Evolutionary conservation across 2,113 vertebrate genomes (phyloP).

Genomic region (Sinocyclocheilus maitianheensis): DNA sequence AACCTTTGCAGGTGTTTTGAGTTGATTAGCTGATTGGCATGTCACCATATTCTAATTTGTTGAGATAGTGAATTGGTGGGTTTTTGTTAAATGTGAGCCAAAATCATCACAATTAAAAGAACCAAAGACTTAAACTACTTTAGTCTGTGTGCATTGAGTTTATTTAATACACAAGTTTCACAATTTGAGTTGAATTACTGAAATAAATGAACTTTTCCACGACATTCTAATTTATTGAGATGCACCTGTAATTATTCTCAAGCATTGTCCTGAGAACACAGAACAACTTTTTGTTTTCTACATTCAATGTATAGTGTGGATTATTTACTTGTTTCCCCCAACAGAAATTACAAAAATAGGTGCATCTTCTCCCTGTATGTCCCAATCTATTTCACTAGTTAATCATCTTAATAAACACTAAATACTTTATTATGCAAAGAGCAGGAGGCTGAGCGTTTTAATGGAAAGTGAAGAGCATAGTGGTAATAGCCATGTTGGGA

Average conservation of each 20-base stretch:
- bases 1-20: too few relatives aligned
- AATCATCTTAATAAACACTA: slow-evolving; percentile 16
- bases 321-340: neutral
- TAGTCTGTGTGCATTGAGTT: too few relatives aligned
- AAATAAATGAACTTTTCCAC: too few relatives aligned
- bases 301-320: neutral
- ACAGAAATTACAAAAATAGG: neutral
- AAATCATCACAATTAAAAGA: too few relatives aligned
- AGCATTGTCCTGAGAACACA: neutral
- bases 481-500: slow-evolving; percentile 19
- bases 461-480: slow-evolving; percentile 14
- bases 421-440: slow-evolving; percentile 10
- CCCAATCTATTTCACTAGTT: neutral
- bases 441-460: neutral
- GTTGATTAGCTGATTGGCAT: too few relatives aligned
- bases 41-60: too few relatives aligned
- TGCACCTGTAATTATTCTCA: neutral
- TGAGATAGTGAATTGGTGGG: too few relatives aligned
- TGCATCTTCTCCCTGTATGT: neutral
- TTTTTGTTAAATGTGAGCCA: too few relatives aligned
- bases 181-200: too few relatives aligned
- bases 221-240: too few relatives aligned
- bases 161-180: too few relatives aligned
- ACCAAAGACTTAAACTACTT: too few relatives aligned
- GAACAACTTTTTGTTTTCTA: neutral